These are phyloP conservation scores for Embiotoca jacksoni DNA, from an alignment of 2,113 vertebrate genomes.

Conservation along the genomic window DNA sequence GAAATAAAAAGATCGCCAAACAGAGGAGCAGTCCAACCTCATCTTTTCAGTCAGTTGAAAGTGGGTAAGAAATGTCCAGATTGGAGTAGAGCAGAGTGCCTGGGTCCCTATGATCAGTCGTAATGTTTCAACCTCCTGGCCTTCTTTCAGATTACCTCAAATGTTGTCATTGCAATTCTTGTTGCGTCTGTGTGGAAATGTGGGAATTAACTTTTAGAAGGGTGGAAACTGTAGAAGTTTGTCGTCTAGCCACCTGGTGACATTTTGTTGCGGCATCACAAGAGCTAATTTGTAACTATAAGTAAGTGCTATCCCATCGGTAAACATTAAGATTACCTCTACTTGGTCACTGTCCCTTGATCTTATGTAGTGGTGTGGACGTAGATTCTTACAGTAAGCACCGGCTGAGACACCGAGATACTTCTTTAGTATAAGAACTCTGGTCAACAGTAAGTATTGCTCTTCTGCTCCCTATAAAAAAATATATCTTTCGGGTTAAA, in stretches of 20 bases:
- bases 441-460: no score
- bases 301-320: constrained; percentile 36
- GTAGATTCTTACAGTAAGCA: not conserved
- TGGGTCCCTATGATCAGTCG: not conserved
- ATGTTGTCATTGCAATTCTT: not conserved
- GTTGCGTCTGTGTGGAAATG: not conserved
- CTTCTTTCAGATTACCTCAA: no score
- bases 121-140: not conserved
- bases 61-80: not conserved
- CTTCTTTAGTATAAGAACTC: not conserved
- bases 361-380: not conserved
- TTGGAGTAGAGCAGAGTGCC: not conserved
- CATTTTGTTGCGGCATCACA: constrained; percentile 23
- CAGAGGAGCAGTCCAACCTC: not conserved
- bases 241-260: constrained; percentile 7
- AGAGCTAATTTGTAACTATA: constrained; percentile 63
- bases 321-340: constrained; percentile 65
- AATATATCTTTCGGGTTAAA: no score
- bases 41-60: not conserved
- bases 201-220: constrained; percentile 1
- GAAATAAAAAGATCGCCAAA: constrained; percentile 4
- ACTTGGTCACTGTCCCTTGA: constrained; percentile 40
- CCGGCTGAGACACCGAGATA: not conserved
- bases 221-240: constrained; percentile 6
- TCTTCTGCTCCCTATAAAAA: no score